Evolutionary conservation across 2,888 invertebrate genomes (phyloP), one percentile per base, ranked within the genome.

Genomic region (Automeris io): DNA sequence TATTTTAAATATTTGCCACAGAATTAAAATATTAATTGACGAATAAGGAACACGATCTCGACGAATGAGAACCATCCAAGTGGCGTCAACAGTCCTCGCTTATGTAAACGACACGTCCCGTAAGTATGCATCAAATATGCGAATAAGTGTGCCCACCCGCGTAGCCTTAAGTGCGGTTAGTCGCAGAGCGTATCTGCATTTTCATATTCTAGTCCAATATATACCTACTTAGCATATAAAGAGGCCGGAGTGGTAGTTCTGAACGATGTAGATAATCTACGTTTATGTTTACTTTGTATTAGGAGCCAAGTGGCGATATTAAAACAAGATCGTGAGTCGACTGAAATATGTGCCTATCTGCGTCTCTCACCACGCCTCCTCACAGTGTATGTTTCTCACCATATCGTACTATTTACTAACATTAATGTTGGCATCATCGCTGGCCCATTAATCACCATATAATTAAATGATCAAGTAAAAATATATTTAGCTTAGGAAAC

Each of bases 391-490:
- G 61, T 57, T 67, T 65, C 66, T 61, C 61, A 62, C 63, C 66
- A 66, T 71, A 69, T 62, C 59, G 70, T 73, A 65, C 64, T 69
- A 67, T 75, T 74, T 80, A 76, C 72, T 78, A 76, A 72, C 73
- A 70, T 64, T 53, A 70, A 76, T 65, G 75, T 75, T 78, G 77
- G 75, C 81, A 74, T 79, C 72, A 61, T 64, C 66, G 60, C 65
- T 66, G 61, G 67, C 65, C 73, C 72, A 83, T 85, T 83, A 79
- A 85, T 85, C 83, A 83, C 76, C 74, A 82, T 81, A 82, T 83
- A 85, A 83, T 83, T 80, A 85, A 81, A 85, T 81, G 82, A 83
- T 83, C 82, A 82, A 85, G 80, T 76, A 73, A 85, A 78, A 75
- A 75, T 85, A 83, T 82, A 82, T 85, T 81, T 85, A 83, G 82